Conservation (phyloP, 2,797 vertebrate species). For the Harpagifer antarcticus region DNA sequence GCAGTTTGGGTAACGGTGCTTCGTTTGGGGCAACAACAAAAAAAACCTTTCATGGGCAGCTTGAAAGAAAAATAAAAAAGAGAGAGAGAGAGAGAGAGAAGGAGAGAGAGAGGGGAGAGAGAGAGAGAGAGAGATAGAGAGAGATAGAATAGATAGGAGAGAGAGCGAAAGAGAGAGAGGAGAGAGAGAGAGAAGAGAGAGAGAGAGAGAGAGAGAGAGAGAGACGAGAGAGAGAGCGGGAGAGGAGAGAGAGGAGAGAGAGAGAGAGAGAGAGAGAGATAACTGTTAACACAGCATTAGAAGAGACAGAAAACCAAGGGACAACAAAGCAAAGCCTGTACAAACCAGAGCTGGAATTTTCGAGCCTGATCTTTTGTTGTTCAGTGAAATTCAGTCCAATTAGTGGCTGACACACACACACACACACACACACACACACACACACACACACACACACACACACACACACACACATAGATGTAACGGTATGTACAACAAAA, state of each 20-base stretch:
- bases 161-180: not conserved
- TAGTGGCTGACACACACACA: slow-evolving; percentile 75
- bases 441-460: slow-evolving; percentile 4
- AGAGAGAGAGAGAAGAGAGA: slow-evolving; percentile 40
- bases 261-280: slow-evolving; percentile 35
- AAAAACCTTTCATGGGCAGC: slow-evolving; percentile 69
- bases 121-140: slow-evolving; percentile 34
- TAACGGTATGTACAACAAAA: slow-evolving; percentile 8
- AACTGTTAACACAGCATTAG: slow-evolving; percentile 87
- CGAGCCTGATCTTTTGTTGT: slow-evolving; percentile 82
- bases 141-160: too few species aligned
- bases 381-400: slow-evolving; percentile 82
- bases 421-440: slow-evolving; percentile 38
- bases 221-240: too few species aligned
- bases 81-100: slow-evolving; percentile 40
- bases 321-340: slow-evolving; percentile 85
- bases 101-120: slow-evolving; percentile 9
- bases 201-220: too few species aligned
- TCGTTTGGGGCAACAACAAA: slow-evolving; percentile 59
- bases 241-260: too few species aligned
- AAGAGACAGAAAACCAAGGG: slow-evolving; percentile 70
- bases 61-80: slow-evolving; percentile 18
- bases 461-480: not conserved
- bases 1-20: slow-evolving; percentile 54
- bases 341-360: slow-evolving; percentile 84